Evolutionary conservation across 2,888 invertebrate genomes (phyloP), one percentile per base, ranked within the genome.

Genomic region (Sipha maydis): DNA sequence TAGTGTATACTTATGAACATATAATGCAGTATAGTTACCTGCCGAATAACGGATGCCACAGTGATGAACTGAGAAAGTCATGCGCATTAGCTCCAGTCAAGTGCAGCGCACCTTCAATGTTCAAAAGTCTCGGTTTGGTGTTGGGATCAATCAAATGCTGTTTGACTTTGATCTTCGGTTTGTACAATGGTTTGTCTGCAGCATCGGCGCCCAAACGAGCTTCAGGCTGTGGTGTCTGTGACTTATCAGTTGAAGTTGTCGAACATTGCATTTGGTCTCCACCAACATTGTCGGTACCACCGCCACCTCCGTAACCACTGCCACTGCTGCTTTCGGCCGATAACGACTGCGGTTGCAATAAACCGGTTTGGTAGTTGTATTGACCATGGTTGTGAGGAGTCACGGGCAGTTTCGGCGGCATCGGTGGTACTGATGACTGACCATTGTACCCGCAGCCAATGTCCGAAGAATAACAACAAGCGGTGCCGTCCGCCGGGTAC

Each of bases 11-110:
- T 48, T 14, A 48, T 48, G 48, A 77, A 14, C 41, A 41, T 34
- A 25, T 41, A 17, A 67, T 67, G 8, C 3, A 3, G 14, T 14
- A 41, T 79, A 94, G 94, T 95, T 93, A 96, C 96, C 96, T 96
- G 94, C 96, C 95, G 92, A 96, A 96, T 82, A 96, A 93, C 86
- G 96, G 96, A 93, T 96, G 96, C 96, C 96, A 96, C 91, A 95
- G 94, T 91, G 95, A 94, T 80, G 94, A 93, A 90, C 94, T 94
- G 89, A 93, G 92, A 77, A 90, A 80, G 78, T 89, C 90, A 28
- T 90, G 90, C 0, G 86, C 93, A 83, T 94, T 94, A 75, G 94
- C 94, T 91, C 94, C 94, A 90, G 94, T 94, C 75, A 94, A 94
- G 91, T 95, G 95, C 3, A 94, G 93, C 91, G 92, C 91, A 69